Base-by-base conservation (phyloP, 37 sponge, comb jelly and placozoan species). In the Corticium candelabrum region DNA sequence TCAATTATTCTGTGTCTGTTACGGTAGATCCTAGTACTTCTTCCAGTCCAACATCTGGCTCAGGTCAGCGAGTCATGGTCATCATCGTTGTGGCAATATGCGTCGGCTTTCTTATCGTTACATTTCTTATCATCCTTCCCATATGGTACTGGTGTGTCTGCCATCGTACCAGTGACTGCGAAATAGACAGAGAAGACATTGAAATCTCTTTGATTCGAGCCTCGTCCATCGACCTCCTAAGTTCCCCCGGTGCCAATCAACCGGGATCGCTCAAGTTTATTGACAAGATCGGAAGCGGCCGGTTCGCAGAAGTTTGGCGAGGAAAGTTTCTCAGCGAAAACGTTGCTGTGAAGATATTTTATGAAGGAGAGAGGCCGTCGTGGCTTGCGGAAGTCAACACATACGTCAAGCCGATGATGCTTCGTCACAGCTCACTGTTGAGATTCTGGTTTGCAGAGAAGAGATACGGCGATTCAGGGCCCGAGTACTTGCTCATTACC, bases 401-500 rank as follows among this genome's bases (percentile, higher is more conserved):
- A 21, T 50, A 50, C 62, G 62, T 21, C 15, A 50, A 50, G 11
- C 62, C 62, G 62, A n/a, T n/a, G n/a, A 50, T 21, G 62, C 62
- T 50, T 27, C 11, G 62, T 11, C 62, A 50, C 21, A 11, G 15
- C 15, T 11, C 15, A 50, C 11, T 50, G 11, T 50, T 50, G 62
- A 50, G 21, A 27, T 50, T 50, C 21, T 50, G 62, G 62, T 11
- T 21, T 11, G 62, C 62, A 21, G 62, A 50, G 21, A 11, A 21
- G 21, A 11, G 62, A 27, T 21, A 21, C 62, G 62, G 62, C 62
- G 62, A 27, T 34, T 33, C 32, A 7, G 15, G 79, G 15, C 11
- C 57, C 67, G 62, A 81, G 34, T 77, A 77, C 32, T 87, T 85
- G 91, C 67, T 90, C n/a, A 41, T 90, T 0, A 72, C 78, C 3